A percentile compares a stretch with the other conserved stretches of the same genome.
These are phyloP conservation scores for Heliconius sara DNA, from an alignment of 2,888 invertebrate genomes.

Conservation along the genomic window DNA sequence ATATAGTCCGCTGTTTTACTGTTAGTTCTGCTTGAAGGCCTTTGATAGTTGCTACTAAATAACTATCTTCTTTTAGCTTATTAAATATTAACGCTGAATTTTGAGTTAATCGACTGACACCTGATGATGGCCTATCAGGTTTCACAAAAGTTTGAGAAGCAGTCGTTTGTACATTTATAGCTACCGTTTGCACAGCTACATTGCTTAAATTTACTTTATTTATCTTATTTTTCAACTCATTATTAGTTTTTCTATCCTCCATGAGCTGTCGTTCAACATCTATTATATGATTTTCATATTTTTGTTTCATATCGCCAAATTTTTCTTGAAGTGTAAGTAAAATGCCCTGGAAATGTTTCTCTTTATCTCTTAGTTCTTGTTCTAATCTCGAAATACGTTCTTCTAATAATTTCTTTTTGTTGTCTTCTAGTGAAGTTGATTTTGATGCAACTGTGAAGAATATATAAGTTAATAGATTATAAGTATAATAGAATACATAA, in stretches of 20 bases:
- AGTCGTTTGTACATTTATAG: conserved; percentile 60
- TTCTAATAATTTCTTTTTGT: conserved; percentile 86
- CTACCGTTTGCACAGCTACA: conserved; percentile 78
- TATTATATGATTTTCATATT: conserved; percentile 89
- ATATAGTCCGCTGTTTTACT: conserved; percentile 88
- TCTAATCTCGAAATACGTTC: conserved; percentile 89
- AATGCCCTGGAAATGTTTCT: conserved; percentile 88
- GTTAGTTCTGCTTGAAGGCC: conserved; percentile 90
- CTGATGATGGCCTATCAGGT: conserved; percentile 71
- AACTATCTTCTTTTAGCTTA: conserved; percentile 88
- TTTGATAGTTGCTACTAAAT: conserved; percentile 90
- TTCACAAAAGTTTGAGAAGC: conserved; percentile 72
- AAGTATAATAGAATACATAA: no score
- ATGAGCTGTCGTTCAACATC: conserved; percentile 88
- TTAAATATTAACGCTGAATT: conserved; percentile 80
- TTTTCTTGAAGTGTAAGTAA: conserved; percentile 89
- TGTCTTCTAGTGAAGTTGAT: conserved; percentile 79
- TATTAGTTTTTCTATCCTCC: conserved; percentile 75
- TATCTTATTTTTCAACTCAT: conserved; percentile 83
- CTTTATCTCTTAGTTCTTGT: conserved; percentile 88
- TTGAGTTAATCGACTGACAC: conserved; percentile 81
- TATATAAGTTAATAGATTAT: not conserved
- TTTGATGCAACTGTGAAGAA: conserved; percentile 82
- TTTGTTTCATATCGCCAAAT: conserved; percentile 90
- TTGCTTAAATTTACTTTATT: conserved; percentile 67